These are phyloP conservation scores for Callospermophilus lateralis DNA, from an alignment of 2,113 vertebrate genomes.

Conservation along the genomic window DNA sequence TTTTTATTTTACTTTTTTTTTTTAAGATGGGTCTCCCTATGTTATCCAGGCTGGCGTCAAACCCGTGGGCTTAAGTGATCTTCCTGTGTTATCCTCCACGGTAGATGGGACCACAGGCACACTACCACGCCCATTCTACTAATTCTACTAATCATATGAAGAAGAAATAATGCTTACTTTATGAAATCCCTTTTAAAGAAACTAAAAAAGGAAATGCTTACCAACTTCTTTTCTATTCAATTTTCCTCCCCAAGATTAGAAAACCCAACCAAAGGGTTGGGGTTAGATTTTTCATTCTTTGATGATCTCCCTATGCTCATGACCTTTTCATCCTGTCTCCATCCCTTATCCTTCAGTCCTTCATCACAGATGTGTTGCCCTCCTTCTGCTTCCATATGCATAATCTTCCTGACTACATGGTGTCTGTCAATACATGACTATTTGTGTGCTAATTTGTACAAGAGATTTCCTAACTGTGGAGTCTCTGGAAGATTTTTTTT, in stretches of 20 bases:
- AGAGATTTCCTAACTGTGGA: not conserved
- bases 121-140: no score
- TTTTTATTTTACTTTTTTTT: no score
- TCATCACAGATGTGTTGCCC: not conserved
- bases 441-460: not conserved
- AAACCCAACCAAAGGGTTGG: not conserved
- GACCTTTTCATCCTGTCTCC: constrained; percentile 24
- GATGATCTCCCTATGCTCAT: not conserved
- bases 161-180: no score
- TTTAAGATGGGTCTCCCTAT: no score
- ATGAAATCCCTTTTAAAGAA: not conserved
- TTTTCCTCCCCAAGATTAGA: not conserved
- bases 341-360: not conserved
- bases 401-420: constrained; percentile 40
- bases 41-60: no score
- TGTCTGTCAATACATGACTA: constrained; percentile 34
- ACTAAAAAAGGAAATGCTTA: not conserved
- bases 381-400: constrained; percentile 48
- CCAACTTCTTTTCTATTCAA: not conserved
- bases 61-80: no score
- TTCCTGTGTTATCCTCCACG: no score
- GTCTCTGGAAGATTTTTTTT: constrained; percentile 89
- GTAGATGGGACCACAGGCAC: no score
- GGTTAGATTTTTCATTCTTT: constrained; percentile 75
- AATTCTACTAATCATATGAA: no score